Evolutionary conservation across 2,113 vertebrate genomes (phyloP), one percentile per base, ranked within the genome.

Genomic region (Rhineura floridana): DNA sequence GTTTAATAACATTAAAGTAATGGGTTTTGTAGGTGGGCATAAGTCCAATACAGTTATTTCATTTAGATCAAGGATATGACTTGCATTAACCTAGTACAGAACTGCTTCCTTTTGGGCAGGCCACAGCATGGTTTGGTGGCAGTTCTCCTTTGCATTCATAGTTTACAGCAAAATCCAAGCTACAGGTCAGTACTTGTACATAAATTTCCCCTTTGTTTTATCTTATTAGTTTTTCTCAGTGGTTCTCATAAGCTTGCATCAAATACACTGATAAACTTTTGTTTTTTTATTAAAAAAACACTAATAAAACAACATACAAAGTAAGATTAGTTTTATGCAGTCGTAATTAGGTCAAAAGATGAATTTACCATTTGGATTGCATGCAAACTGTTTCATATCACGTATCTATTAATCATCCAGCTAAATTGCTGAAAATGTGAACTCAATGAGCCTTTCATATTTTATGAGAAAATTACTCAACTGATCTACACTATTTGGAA

Each of bases 391-490:
- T 67, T n/a, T 69, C 7, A 46, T 33, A 33, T 67, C 42, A 42
- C 44, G 63, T 21, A 48, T 83, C 42, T 69, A 48, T 83, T 67
- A 83, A 83, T 69, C 81, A 83, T 69, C 63, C 44, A 50, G 63
- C 30, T 69, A 69, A 83, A 69, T 25, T 65, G 62, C 81, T 67
- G 67, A 65, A 46, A 65, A 82, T 36, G 30, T 69, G 81, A 30
- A 30, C 15, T 83, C 42, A 69, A 83, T 69, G 42, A 83, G 63
- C 44, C 81, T 48, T 83, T 28, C 7, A 3, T 23, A 67, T 83
- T 48, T n/a, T 69, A 69, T 83, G 63, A 69, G 81, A 48, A 83
- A 83, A 83, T 83, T 48, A 69, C 44, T 83, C 63, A 83, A 83
- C 28, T 83, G 63, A 69, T 83, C 81, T 69, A n/a, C 42, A 1